Evolutionary conservation across 2,888 invertebrate genomes (phyloP).

Genomic region (Pterobdella sp.): DNA sequence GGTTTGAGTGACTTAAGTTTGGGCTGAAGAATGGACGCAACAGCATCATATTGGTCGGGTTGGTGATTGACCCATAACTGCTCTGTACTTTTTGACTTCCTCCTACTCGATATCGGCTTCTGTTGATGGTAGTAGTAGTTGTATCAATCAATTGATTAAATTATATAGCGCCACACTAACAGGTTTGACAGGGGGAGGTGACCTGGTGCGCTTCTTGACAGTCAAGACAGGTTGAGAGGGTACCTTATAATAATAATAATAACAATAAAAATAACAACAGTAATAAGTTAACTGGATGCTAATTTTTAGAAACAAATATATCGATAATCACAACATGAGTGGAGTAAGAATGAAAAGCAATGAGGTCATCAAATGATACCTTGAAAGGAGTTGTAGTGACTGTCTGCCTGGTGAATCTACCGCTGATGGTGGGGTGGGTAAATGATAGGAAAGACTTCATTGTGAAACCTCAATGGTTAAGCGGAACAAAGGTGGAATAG

Average conservation of each 20-base stretch:
- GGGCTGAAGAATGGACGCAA: conserved; percentile 66
- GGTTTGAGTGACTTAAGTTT: conserved; percentile 68
- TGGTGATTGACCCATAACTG: conserved; percentile 60
- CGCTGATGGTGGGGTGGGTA: too few species aligned
- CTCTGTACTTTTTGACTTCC: conserved; percentile 73
- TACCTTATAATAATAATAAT: neutral
- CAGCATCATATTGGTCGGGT: conserved; percentile 1
- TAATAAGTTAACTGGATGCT: neutral
- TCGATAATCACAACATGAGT: neutral
- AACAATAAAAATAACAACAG: neutral
- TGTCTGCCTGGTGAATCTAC: too few species aligned
- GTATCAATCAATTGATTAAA: neutral
- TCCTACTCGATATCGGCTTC: conserved; percentile 61
- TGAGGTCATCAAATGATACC: too few species aligned
- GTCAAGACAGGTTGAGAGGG: neutral
- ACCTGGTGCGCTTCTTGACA: conserved; percentile 23
- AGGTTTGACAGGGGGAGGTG: conserved; percentile 38
- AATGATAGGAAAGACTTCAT: too few species aligned
- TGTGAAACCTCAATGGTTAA: too few species aligned
- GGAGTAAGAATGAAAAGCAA: neutral
- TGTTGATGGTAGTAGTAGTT: conserved; percentile 43
- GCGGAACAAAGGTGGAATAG: too few species aligned
- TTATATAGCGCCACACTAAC: conserved; percentile 24
- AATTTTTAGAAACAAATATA: neutral
- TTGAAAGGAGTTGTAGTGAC: too few species aligned